phyloP scores from a whole-genome alignment of 2,113 vertebrate species.

The Aspiorhynchus laticeps region DNA sequence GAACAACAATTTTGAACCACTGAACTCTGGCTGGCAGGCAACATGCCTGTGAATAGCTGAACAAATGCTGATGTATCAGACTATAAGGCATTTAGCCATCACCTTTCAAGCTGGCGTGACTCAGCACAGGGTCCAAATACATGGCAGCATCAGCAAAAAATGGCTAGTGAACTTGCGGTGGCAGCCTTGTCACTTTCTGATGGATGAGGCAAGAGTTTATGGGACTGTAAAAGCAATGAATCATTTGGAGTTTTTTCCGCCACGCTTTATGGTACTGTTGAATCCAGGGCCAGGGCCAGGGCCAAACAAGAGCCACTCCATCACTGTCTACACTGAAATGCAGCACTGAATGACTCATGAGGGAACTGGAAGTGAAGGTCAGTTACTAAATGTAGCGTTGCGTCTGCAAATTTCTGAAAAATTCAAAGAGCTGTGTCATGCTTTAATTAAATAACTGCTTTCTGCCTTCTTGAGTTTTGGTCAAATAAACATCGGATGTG shows the following conservation, averaged over 20 bases:
- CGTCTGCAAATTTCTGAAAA: not conserved
- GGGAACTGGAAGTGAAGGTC: not conserved
- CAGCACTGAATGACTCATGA: not conserved
- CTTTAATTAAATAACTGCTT: not conserved
- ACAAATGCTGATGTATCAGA: not conserved
- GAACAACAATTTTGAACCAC: not conserved
- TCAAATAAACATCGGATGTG: not conserved
- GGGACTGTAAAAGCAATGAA: conserved; percentile 34
- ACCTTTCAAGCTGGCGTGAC: conserved; percentile 12
- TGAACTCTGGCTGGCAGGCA: not conserved
- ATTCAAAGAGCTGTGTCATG: not conserved
- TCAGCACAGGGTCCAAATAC: not conserved
- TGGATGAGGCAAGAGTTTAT: conserved; percentile 46
- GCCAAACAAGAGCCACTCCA: not conserved
- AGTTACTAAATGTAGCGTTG: not conserved
- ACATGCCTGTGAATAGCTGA: not conserved
- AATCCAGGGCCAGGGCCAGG: conserved; percentile 18
- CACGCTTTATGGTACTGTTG: conserved; percentile 4
- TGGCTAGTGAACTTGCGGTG: not conserved
- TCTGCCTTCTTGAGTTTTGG: not conserved
- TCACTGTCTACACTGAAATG: conserved; percentile 30
- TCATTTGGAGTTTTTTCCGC: conserved; percentile 19
- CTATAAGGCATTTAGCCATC: conserved; percentile 2
- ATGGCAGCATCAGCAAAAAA: conserved; percentile 18
- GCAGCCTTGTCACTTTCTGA: conserved; percentile 42